phyloP scores from a whole-genome alignment of 2,888 invertebrate genomes.

The Crocallis elinguaria region DNA sequence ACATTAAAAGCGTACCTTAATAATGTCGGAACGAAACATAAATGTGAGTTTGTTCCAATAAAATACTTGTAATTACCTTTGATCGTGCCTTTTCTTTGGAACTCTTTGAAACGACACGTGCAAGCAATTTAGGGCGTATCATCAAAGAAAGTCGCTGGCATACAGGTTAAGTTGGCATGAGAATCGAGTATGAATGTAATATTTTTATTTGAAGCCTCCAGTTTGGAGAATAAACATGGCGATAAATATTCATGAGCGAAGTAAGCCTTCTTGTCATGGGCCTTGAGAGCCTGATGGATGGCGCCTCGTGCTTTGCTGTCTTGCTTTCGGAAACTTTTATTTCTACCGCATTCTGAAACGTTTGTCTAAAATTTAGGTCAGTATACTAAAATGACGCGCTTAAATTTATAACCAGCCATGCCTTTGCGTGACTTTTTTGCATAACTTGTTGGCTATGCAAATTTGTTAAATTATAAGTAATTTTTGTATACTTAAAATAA shows the following conservation, averaged over 20 bases:
- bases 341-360: constrained; percentile 13
- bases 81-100: constrained; percentile 32
- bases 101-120: constrained; percentile 33
- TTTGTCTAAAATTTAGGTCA: constrained; percentile 23
- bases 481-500: too few relatives aligned
- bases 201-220: constrained; percentile 56
- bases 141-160: constrained; percentile 40
- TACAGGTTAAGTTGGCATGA: constrained; percentile 42
- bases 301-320: constrained; percentile 58
- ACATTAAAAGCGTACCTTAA: constrained; percentile 24
- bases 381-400: background rate
- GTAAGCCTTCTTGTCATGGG: constrained; percentile 79
- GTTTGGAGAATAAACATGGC: constrained; percentile 64
- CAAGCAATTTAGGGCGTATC: constrained; percentile 37
- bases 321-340: constrained; percentile 41
- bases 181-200: constrained; percentile 56
- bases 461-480: background rate
- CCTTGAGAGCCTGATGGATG: constrained; percentile 77
- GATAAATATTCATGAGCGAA: constrained; percentile 78
- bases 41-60: constrained; percentile 27
- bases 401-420: background rate
- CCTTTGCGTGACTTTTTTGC: background rate
- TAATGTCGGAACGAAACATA: constrained; percentile 28
- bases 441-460: background rate
- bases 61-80: constrained; percentile 36